Evolutionary conservation across 2,888 invertebrate genomes (phyloP).

Genomic region (Carcina quercana): DNA sequence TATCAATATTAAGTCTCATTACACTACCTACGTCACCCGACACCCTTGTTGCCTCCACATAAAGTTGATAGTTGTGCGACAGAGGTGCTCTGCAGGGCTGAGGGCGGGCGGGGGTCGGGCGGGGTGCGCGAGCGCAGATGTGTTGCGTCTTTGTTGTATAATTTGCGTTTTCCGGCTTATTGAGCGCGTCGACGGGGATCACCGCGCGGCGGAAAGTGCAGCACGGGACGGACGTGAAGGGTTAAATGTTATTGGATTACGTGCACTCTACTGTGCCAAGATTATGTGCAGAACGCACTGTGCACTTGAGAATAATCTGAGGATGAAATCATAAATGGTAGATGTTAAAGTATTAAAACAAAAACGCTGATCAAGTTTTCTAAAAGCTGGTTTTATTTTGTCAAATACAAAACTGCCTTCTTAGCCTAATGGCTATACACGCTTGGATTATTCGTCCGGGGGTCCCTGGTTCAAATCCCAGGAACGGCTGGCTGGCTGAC

Average conservation of each 20-base stretch:
- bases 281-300: too few species aligned
- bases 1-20: conserved; percentile 61
- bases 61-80: conserved; percentile 25
- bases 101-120: too few species aligned
- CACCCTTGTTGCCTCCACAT: conserved; percentile 23
- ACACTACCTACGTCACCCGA: conserved; percentile 21
- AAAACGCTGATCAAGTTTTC: too few species aligned
- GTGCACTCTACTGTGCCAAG: conserved; percentile 15
- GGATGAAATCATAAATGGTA: too few species aligned
- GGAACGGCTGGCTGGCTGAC: too few species aligned
- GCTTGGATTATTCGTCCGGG: too few species aligned
- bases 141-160: conserved; percentile 70
- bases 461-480: too few species aligned
- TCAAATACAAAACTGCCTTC: too few species aligned
- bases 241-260: conserved; percentile 39
- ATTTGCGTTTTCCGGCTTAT: conserved; percentile 70
- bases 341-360: neutral
- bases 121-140: conserved; percentile 53
- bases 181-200: conserved; percentile 61
- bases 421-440: too few species aligned
- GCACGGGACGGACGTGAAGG: conserved; percentile 26
- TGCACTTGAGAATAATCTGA: too few species aligned
- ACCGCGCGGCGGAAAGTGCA: conserved; percentile 16
- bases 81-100: too few species aligned
- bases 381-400: too few species aligned